A percentile compares a stretch with the other conserved stretches of the same genome.
phyloP scores from a whole-genome alignment of 2,888 invertebrate species.

The Drosophila neotestacea region DNA sequence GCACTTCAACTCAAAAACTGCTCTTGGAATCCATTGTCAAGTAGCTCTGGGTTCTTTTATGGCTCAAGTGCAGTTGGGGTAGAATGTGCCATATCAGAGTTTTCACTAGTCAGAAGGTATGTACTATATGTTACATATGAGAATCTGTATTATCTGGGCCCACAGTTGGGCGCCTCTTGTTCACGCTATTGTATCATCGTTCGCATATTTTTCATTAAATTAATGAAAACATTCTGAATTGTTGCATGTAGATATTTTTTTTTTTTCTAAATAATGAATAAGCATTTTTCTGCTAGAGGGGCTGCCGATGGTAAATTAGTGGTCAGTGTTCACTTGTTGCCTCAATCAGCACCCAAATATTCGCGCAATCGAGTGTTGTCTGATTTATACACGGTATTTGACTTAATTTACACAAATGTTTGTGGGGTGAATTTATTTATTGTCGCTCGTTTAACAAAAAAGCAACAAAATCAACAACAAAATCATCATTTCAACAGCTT shows the following conservation, averaged over 20 bases:
- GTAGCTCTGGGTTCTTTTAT: slow-evolving; percentile 2
- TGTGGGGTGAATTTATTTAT: slow-evolving; percentile 64
- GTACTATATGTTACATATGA: neutral
- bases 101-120: slow-evolving; percentile 24
- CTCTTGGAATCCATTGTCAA: slow-evolving; percentile 17
- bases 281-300: slow-evolving; percentile 23
- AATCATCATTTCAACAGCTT: slow-evolving; percentile 3
- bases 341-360: slow-evolving; percentile 60
- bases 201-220: slow-evolving; percentile 47
- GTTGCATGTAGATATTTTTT: slow-evolving; percentile 15
- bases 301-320: slow-evolving; percentile 21
- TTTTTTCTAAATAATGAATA: slow-evolving; percentile 35
- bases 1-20: slow-evolving; percentile 60
- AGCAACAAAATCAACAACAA: slow-evolving; percentile 8
- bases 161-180: slow-evolving; percentile 21
- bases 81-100: slow-evolving; percentile 39
- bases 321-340: slow-evolving; percentile 35
- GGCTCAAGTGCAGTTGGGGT: neutral
- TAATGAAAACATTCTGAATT: slow-evolving; percentile 51
- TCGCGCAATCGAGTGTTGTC: slow-evolving; percentile 75
- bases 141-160: slow-evolving; percentile 14
- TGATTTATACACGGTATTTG: slow-evolving; percentile 69
- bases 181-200: slow-evolving; percentile 19
- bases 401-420: slow-evolving; percentile 70
- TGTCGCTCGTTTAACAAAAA: slow-evolving; percentile 34